Evolutionary conservation across 2,888 invertebrate genomes (phyloP), one percentile per base, ranked within the genome.

Genomic region (Campoplex nolae): DNA sequence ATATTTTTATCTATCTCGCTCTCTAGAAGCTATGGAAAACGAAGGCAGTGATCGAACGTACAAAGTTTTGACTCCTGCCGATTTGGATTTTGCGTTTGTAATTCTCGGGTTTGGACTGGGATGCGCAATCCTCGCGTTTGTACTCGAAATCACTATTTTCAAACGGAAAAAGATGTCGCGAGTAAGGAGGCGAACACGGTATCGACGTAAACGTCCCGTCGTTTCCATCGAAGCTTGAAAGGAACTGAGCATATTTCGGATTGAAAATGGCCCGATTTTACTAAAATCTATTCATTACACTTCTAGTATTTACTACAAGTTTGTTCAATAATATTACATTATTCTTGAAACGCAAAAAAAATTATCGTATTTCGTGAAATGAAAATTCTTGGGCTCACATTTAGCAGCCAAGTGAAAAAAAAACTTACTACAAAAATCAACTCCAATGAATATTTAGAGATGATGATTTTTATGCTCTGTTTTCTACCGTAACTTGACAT

Each of bases 51-150:
- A 74, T 13, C 9, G 8, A 6, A 42, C 11, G 3, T 32, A 68
- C 7, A 74, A 56, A 32, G 11, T 58, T 8, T 70, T 83, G 28
- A 70, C 2, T 9, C 2, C 51, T 3, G 38, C 0, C 13, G 74
- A 82, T n/a, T 28, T 82, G 68, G n/a, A 7, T 6, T 83, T 83
- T 45, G 82, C 82, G 8, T 83, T 83, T 56, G 76, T 35, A 2
- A 70, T 83, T 58, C 62, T 83, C 28, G 82, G 48, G 32, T 23
- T 76, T 35, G 81, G 81, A 11, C n/a, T 82, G 45, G 42, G 18
- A 48, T 28, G 28, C 13, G 35, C 74, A 0, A n/a, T 67, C 8
- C 16, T 75, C 8, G 42, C 16, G 32, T 75, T 75, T 9, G 2
- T 75, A 11, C 2, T 82, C 16, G 81, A 82, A 45, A 51, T 51